Conservation (phyloP, 1,140 invertebrate species). For the Ceratina calcarata region DNA sequence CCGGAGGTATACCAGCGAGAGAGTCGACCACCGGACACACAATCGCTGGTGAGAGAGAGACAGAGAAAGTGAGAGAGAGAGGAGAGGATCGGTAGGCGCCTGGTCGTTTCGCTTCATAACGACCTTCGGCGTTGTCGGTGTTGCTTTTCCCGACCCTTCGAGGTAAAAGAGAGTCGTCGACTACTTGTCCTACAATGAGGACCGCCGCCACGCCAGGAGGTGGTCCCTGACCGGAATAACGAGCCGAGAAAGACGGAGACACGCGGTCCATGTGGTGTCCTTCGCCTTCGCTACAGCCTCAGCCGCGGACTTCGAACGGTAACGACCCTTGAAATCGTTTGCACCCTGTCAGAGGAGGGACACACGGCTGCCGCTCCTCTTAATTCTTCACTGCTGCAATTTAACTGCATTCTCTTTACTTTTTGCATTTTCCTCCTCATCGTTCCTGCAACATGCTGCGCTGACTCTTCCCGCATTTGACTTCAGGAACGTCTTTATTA, state of each 20-base stretch:
- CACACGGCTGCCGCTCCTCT: not conserved
- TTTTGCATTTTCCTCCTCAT: no score
- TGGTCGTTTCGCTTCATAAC: slow-evolving; percentile 65
- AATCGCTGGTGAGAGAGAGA: not conserved
- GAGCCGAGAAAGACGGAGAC: slow-evolving; percentile 54
- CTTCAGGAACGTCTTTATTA: no score
- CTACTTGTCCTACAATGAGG: slow-evolving; percentile 70
- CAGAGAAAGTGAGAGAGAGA: not conserved
- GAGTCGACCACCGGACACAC: not conserved
- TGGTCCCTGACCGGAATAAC: slow-evolving; percentile 68
- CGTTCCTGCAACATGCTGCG: no score
- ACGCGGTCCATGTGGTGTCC: slow-evolving; percentile 14
- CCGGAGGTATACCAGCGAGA: slow-evolving; percentile 2
- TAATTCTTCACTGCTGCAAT: not conserved
- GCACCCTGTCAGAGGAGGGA: slow-evolving; percentile 2
- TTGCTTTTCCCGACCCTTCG: slow-evolving; percentile 44
- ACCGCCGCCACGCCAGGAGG: slow-evolving; percentile 65
- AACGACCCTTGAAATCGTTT: slow-evolving; percentile 39
- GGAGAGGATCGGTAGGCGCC: slow-evolving; percentile 47
- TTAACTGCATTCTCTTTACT: not conserved
- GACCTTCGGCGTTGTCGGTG: slow-evolving; percentile 60
- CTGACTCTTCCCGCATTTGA: no score
- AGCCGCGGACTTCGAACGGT: slow-evolving; percentile 24
- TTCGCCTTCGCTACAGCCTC: slow-evolving; percentile 14
- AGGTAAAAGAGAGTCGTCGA: slow-evolving; percentile 51